Conservation (phyloP, 2,888 invertebrate genomes). For the Cheilosia variabilis region DNA sequence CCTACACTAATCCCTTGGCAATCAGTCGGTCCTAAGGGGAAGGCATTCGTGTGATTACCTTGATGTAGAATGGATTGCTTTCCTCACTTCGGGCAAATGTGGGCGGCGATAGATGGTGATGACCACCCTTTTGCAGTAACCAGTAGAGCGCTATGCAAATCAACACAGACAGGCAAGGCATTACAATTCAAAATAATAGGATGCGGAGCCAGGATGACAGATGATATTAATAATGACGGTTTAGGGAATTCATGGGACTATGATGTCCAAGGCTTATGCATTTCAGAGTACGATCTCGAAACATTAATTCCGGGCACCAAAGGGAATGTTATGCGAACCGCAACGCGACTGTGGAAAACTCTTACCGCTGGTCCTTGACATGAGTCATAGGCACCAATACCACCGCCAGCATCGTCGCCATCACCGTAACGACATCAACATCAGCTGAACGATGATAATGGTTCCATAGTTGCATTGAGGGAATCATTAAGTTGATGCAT, state of each 20-base stretch:
- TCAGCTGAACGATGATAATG: constrained; percentile 45
- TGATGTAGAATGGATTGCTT: constrained; percentile 68
- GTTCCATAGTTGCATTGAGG: constrained; percentile 31
- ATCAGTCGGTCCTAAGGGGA: constrained; percentile 51
- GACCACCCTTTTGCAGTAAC: constrained; percentile 45
- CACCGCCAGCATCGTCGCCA: constrained; percentile 5
- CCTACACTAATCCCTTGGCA: constrained; percentile 46
- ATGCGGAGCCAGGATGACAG: constrained; percentile 52
- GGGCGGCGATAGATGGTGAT: constrained; percentile 16
- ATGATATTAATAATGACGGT: constrained; percentile 65
- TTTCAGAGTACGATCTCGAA: constrained; percentile 29
- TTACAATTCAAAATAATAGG: constrained; percentile 55
- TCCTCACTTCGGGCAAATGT: constrained; percentile 58
- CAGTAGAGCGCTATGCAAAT: constrained; percentile 48
- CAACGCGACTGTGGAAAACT: constrained; percentile 10
- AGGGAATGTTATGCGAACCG: constrained; percentile 18
- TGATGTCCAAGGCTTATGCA: constrained; percentile 57
- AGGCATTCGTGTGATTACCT: constrained; percentile 70
- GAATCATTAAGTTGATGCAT: constrained; percentile 61
- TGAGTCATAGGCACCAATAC: constrained; percentile 17
- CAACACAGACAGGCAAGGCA: constrained; percentile 48
- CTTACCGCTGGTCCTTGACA: constrained; percentile 12
- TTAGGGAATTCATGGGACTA: constrained; percentile 46
- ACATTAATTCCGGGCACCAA: constrained; percentile 6
- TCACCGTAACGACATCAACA: constrained; percentile 32